phyloP scores from a whole-genome alignment of 2,888 invertebrate species.

The Malacosoma neustria region DNA sequence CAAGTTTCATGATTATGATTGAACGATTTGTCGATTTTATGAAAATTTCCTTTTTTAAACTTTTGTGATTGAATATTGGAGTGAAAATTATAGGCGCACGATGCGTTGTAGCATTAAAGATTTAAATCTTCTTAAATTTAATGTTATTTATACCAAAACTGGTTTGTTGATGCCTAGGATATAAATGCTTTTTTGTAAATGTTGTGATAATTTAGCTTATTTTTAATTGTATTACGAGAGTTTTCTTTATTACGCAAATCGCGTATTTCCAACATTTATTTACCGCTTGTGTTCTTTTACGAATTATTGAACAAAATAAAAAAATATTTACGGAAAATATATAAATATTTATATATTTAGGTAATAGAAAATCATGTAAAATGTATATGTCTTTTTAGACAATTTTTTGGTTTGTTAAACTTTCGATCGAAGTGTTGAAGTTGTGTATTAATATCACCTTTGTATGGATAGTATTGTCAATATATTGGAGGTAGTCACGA shows the following conservation, averaged over 20 bases:
- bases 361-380: not conserved
- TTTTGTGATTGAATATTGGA: not conserved
- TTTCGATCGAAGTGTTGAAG: too few relatives aligned
- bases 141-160: conserved; percentile 48
- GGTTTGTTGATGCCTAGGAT: conserved; percentile 33
- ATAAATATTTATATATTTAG: not conserved
- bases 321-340: not conserved
- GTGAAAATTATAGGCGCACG: too few relatives aligned
- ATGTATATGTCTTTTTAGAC: too few relatives aligned
- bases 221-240: conserved; percentile 4
- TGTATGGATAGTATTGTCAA: too few relatives aligned
- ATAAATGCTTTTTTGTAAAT: conserved; percentile 38
- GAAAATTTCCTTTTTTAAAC: too few relatives aligned
- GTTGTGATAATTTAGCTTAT: conserved; percentile 38
- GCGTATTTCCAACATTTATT: not conserved
- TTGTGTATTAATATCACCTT: too few relatives aligned
- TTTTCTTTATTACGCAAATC: not conserved
- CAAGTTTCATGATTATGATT: too few relatives aligned
- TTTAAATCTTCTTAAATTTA: conserved; percentile 22
- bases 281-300: conserved; percentile 1
- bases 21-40: too few relatives aligned
- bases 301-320: not conserved
- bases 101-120: not conserved
- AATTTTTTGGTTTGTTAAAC: too few relatives aligned
- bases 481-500: too few relatives aligned